Conservation (phyloP, 1,140 invertebrate species). For the Luehdorfia chinensis region DNA sequence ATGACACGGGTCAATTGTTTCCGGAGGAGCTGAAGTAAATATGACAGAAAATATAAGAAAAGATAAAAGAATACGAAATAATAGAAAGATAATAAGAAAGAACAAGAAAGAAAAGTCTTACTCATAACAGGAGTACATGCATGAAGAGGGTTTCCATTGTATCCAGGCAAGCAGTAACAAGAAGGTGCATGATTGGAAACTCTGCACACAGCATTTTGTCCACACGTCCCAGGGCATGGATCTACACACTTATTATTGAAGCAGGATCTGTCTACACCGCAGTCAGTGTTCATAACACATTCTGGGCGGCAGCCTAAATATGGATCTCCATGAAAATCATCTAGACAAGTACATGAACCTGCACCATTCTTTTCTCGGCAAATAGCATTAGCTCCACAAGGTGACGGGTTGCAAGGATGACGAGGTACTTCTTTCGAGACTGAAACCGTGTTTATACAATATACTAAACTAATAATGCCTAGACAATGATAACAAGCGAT, state of each 20-base stretch:
- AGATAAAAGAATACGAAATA: slow-evolving; percentile 44
- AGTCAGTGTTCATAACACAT: slow-evolving; percentile 90
- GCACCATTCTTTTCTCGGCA: slow-evolving; percentile 87
- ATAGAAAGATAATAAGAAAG: slow-evolving; percentile 51
- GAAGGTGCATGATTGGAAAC: slow-evolving; percentile 90
- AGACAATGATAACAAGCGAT: slow-evolving; percentile 19
- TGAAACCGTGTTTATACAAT: slow-evolving; percentile 54
- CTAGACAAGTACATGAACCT: slow-evolving; percentile 87
- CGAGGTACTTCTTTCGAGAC: slow-evolving; percentile 63
- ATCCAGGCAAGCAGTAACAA: slow-evolving; percentile 86
- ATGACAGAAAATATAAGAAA: slow-evolving; percentile 45
- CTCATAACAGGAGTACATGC: slow-evolving; percentile 83
- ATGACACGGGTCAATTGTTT: slow-evolving; percentile 83
- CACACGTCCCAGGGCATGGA: slow-evolving; percentile 88
- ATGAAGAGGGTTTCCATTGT: slow-evolving; percentile 85
- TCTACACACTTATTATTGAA: slow-evolving; percentile 89
- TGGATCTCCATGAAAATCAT: slow-evolving; percentile 90
- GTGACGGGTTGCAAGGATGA: slow-evolving; percentile 88
- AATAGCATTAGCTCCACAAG: slow-evolving; percentile 88
- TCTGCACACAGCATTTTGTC: slow-evolving; percentile 88
- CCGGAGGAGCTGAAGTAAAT: slow-evolving; percentile 74
- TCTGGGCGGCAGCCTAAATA: slow-evolving; percentile 88
- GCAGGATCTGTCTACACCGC: slow-evolving; percentile 85
- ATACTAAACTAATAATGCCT: slow-evolving; percentile 25
- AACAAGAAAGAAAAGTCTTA: slow-evolving; percentile 76